These are phyloP conservation scores for Resseliella maxima DNA, from an alignment of 2,888 invertebrate species.

Conservation along the genomic window DNA sequence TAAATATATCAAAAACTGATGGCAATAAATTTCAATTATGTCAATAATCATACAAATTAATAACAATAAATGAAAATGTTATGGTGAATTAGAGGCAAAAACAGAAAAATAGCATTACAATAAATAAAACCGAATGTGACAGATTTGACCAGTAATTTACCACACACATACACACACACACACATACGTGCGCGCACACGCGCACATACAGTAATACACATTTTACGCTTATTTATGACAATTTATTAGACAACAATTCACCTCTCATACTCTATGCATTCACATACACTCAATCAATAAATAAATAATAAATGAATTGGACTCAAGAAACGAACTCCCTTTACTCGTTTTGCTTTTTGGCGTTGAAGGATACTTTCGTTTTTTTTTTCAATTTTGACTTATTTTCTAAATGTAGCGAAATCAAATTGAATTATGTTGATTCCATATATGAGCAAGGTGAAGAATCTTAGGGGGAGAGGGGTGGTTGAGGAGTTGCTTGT, in stretches of 20 bases:
- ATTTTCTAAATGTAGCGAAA: no score
- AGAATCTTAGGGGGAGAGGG: no score
- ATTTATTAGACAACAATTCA: background rate
- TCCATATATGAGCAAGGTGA: no score
- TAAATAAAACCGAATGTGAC: conserved; percentile 27
- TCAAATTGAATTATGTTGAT: no score
- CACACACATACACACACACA: background rate
- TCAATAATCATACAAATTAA: conserved; percentile 51
- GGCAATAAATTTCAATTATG: conserved; percentile 50
- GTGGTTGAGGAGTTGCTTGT: no score
- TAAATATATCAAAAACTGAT: conserved; percentile 1
- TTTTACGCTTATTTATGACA: no score
- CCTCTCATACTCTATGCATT: background rate
- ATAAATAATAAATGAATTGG: no score
- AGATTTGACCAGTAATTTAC: background rate
- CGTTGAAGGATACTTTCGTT: no score
- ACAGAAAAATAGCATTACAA: conserved; percentile 17
- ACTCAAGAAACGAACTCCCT: no score
- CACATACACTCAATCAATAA: background rate
- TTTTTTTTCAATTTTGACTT: no score
- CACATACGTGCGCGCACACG: background rate
- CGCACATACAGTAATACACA: no score
- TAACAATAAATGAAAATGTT: conserved; percentile 47
- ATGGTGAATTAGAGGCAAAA: background rate
- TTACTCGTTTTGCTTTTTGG: no score